Percentiles rank a stretch among this genome's conserved stretches.
Conservation (phyloP, 2,888 invertebrate species). For the Cepaea hortensis region DNA sequence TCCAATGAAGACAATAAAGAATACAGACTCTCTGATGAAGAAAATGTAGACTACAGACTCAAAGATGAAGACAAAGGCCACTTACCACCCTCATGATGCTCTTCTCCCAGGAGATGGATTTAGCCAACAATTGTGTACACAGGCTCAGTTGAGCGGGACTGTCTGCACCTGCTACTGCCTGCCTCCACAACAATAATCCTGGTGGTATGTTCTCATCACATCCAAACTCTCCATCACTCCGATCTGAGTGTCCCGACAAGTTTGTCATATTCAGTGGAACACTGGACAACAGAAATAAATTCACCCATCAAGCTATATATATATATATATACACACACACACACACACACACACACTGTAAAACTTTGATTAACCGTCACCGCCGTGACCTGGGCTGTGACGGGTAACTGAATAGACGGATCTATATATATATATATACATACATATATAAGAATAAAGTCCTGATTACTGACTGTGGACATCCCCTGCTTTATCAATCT, state of each 20-base stretch:
- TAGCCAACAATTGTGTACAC: constrained; percentile 91
- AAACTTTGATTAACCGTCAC: no score
- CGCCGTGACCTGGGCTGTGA: no score
- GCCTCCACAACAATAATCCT: constrained; percentile 87
- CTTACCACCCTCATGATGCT: constrained; percentile 99
- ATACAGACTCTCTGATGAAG: no score
- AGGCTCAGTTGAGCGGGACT: constrained; percentile 93
- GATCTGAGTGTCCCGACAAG: constrained; percentile 50
- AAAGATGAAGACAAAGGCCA: constrained; percentile 66
- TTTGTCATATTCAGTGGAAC: constrained; percentile 68
- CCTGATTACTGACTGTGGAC: no score
- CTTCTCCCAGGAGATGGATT: constrained; percentile 97
- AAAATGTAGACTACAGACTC: no score
- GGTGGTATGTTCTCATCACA: constrained; percentile 80
- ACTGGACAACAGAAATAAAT: constrained; percentile 55
- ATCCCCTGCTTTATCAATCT: no score
- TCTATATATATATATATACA: no score
- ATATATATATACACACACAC: no score
- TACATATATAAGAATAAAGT: no score
- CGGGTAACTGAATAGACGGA: no score
- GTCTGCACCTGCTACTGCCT: constrained; percentile 88
- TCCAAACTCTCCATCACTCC: constrained; percentile 44
- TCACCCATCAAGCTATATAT: background rate
- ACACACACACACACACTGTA: no score
- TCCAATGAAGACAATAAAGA: no score